Percentiles rank a stretch among this genome's conserved stretches.
phyloP scores from a whole-genome alignment of 2,797 vertebrate species.

The Pempheris klunzingeri region DNA sequence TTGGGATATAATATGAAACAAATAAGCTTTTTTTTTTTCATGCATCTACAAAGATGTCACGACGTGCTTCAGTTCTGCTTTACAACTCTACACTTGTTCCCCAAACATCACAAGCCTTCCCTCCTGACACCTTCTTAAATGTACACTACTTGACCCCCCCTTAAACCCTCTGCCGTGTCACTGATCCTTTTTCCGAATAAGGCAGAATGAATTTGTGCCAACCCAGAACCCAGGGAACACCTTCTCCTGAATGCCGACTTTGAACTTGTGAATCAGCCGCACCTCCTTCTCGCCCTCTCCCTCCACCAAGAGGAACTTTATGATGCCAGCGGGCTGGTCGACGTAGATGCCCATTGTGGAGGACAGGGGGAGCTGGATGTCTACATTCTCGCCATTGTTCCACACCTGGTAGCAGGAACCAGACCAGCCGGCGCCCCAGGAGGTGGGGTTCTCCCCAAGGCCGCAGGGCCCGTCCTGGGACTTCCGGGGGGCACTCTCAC shows the following conservation, averaged over 20 bases:
- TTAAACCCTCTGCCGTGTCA: conserved; percentile 28
- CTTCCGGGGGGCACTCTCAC: conserved; percentile 76
- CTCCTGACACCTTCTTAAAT: conserved; percentile 29
- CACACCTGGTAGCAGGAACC: conserved; percentile 85
- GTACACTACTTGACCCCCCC: not conserved
- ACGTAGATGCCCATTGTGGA: conserved; percentile 81
- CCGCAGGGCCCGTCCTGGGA: conserved; percentile 77
- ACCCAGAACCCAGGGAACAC: conserved; percentile 86
- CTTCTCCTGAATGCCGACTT: conserved; percentile 74
- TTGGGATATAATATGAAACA: conserved; percentile 25
- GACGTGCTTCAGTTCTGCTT: conserved; percentile 9
- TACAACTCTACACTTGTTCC: conserved; percentile 49
- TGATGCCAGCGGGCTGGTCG: conserved; percentile 85
- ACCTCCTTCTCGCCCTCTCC: conserved; percentile 76
- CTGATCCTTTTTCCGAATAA: conserved; percentile 78
- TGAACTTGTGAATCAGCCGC: conserved; percentile 82
- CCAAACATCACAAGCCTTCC: conserved; percentile 45
- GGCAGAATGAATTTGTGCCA: conserved; percentile 81
- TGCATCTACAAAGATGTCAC: conserved; percentile 42
- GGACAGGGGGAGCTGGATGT: conserved; percentile 64
- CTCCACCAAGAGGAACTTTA: conserved; percentile 83
- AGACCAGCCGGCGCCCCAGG: conserved; percentile 86
- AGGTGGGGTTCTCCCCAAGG: conserved; percentile 84
- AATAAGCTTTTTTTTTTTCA: conserved; percentile 33
- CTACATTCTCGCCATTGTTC: conserved; percentile 82